Evolutionary conservation across 2,888 invertebrate species (phyloP).

Genomic region (Epirrhoe alternata): DNA sequence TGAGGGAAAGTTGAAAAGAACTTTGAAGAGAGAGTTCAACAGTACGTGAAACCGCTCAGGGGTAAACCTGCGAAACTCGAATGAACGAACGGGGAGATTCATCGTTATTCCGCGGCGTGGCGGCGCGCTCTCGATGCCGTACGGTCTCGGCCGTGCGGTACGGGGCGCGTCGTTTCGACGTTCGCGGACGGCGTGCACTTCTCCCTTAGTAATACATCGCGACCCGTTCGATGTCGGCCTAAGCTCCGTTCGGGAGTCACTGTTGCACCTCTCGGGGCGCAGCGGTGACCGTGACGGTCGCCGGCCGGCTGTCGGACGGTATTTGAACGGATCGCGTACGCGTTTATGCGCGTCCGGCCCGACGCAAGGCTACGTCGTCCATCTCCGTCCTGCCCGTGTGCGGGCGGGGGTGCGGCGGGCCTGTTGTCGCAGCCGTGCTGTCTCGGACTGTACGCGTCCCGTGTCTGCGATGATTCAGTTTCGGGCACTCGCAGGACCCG

Average conservation of each 20-base stretch:
- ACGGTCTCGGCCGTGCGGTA: neutral
- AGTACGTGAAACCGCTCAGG: slow-evolving; percentile 82
- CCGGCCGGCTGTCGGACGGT: neutral
- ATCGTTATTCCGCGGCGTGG: slow-evolving; percentile 48
- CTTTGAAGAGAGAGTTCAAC: slow-evolving; percentile 86
- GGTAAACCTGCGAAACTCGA: slow-evolving; percentile 85
- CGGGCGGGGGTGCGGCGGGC: slow-evolving; percentile 49
- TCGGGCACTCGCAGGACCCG: no score
- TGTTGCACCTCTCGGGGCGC: neutral
- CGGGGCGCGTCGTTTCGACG: neutral
- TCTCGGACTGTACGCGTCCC: slow-evolving; percentile 60
- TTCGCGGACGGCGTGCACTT: slow-evolving; percentile 20
- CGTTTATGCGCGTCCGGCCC: slow-evolving; percentile 25
- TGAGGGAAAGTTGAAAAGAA: slow-evolving; percentile 90
- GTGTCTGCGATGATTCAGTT: slow-evolving; percentile 51
- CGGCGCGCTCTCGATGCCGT: slow-evolving; percentile 51
- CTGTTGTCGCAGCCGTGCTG: slow-evolving; percentile 51
- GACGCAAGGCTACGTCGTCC: slow-evolving; percentile 38
- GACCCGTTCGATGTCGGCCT: slow-evolving; percentile 43
- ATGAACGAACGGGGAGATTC: slow-evolving; percentile 75
- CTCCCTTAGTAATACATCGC: slow-evolving; percentile 62
- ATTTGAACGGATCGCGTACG: neutral
- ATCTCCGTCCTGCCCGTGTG: slow-evolving; percentile 50
- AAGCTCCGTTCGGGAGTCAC: neutral
- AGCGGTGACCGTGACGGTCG: neutral